These are phyloP conservation scores for Drosophila athabasca DNA, from an alignment of 1,140 invertebrate species.

Conservation along the genomic window DNA sequence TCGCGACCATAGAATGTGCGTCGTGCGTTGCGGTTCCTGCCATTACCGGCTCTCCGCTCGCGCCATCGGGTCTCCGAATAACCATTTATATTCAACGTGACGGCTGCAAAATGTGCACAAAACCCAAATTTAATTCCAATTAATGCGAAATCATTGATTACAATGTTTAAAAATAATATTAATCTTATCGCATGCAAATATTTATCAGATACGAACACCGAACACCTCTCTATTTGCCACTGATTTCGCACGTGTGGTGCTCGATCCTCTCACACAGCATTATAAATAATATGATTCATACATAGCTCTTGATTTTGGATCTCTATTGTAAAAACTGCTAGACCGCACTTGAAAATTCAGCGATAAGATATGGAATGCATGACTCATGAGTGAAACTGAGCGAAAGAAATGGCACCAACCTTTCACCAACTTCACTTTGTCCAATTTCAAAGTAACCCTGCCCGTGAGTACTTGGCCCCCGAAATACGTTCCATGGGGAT, in stretches of 20 bases:
- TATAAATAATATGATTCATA: constrained; percentile 52
- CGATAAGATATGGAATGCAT: constrained; percentile 37
- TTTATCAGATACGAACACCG: constrained; percentile 30
- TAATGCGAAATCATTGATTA: constrained; percentile 45
- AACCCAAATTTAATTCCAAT: constrained; percentile 17
- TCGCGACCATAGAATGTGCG: constrained; percentile 57
- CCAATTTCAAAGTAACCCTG: constrained; percentile 82
- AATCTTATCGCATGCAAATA: constrained; percentile 44
- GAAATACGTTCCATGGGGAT: constrained; percentile 84
- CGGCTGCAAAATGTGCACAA: constrained; percentile 34
- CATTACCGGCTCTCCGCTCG: constrained; percentile 27
- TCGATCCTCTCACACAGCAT: neutral
- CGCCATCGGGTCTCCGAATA: constrained; percentile 68
- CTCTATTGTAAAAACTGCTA: constrained; percentile 25
- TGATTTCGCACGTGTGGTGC: constrained; percentile 40
- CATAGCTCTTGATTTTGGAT: constrained; percentile 17
- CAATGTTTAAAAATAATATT: constrained; percentile 43
- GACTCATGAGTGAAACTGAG: constrained; percentile 27
- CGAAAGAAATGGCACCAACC: constrained; percentile 48
- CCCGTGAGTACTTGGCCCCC: constrained; percentile 85
- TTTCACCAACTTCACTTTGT: constrained; percentile 84
- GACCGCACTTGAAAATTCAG: constrained; percentile 22
- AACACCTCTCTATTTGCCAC: neutral
- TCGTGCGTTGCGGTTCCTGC: neutral
- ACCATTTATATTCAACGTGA: constrained; percentile 66